phyloP scores from a whole-genome alignment of 2,113 vertebrate genomes.

The Tachysurus fulvidraco region DNA sequence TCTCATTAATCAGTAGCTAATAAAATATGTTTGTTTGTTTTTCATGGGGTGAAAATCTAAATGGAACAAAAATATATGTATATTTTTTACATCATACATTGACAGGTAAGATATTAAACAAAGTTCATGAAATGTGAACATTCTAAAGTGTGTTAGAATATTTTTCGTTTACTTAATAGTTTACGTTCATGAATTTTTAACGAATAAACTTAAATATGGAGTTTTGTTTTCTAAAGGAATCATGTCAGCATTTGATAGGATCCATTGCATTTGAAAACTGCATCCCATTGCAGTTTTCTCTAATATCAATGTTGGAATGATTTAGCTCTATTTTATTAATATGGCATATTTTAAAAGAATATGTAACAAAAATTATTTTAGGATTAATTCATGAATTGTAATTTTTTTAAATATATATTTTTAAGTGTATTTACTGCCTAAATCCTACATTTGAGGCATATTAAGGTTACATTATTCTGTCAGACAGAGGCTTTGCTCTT shows the following conservation, averaged over 20 bases:
- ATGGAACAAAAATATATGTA: not conserved
- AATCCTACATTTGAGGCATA: not conserved
- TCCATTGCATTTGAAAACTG: not conserved
- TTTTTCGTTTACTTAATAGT: not conserved
- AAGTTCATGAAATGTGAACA: not conserved
- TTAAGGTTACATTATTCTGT: not conserved
- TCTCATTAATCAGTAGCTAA: not conserved
- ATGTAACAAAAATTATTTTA: not conserved
- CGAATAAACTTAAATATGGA: not conserved
- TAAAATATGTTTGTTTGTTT: not conserved
- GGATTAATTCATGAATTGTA: not conserved
- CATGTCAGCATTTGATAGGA: not conserved
- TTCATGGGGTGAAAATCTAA: not conserved
- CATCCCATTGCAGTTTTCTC: no score
- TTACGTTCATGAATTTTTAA: not conserved
- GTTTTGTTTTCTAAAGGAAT: no score
- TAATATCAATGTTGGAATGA: not conserved
- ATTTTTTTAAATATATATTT: not conserved
- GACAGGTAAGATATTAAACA: not conserved
- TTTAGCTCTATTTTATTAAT: no score
- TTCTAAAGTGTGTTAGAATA: not conserved
- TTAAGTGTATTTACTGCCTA: not conserved
- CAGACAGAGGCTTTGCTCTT: not conserved
- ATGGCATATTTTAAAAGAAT: no score
- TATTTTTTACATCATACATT: not conserved